phyloP scores from a whole-genome alignment of 2,888 invertebrate genomes.

The Hipparchia semele region DNA sequence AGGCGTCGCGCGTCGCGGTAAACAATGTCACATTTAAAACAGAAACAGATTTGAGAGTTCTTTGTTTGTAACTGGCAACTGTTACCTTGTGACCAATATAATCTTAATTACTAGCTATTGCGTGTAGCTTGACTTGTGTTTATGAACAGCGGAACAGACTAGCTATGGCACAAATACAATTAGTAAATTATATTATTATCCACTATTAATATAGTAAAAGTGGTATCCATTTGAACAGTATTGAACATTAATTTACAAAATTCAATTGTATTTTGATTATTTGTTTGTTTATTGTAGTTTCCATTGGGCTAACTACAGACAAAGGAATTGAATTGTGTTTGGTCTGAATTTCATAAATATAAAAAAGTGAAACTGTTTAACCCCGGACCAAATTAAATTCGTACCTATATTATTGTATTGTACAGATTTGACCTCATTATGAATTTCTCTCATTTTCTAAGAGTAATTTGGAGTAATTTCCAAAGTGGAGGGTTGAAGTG shows the following conservation, averaged over 20 bases:
- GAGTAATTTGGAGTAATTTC: slow-evolving; percentile 56
- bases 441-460: slow-evolving; percentile 24
- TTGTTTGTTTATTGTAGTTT: neutral
- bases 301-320: neutral
- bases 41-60: slow-evolving; percentile 11
- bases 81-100: slow-evolving; percentile 22
- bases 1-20: neutral
- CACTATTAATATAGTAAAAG: neutral
- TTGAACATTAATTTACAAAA: neutral
- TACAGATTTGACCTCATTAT: slow-evolving; percentile 36
- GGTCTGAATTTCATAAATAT: neutral
- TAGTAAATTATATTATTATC: neutral
- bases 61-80: slow-evolving; percentile 14
- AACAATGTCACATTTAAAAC: slow-evolving; percentile 19
- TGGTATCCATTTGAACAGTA: too few relatives aligned
- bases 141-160: neutral
- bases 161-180: neutral
- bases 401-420: neutral
- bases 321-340: neutral
- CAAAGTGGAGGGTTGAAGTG: slow-evolving; percentile 59
- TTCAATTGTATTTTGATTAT: neutral
- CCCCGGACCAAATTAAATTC: neutral
- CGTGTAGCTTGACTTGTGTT: slow-evolving; percentile 11
- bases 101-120: slow-evolving; percentile 7
- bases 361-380: neutral